Evolutionary conservation across 2,888 invertebrate genomes (phyloP), one percentile per base, ranked within the genome.

Genomic region (Dichetophora obliterata): DNA sequence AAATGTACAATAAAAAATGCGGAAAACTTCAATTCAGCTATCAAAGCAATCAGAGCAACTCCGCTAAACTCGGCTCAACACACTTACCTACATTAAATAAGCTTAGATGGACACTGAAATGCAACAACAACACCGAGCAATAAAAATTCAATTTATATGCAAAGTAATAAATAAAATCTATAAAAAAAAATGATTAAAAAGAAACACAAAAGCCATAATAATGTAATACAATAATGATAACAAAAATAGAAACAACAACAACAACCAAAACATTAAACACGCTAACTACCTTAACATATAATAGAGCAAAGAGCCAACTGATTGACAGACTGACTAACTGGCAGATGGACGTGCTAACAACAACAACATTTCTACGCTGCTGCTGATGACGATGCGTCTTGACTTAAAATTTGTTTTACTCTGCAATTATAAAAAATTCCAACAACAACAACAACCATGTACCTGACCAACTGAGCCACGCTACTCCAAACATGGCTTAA

Each of bases 71-170:
- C 27, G 22, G 5, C 48, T 54, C 75, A 76, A 43, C 72, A 77
- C 68, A 76, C 69, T 77, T 70, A 71, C 77, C 78, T 71, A 78
- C 69, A 77, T 76, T 76, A 43, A 43, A 24, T 59, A 2, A 24
- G 34, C 37, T 43, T 14, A n/a, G 9, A 16, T 6, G 9, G 16
- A 59, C 61, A 22, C 16, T 50, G 22, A 19, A 50, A 27, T 31
- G n/a, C 50, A 48, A 22, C 52, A 69, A 52, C 27, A 27, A 37
- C 57, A 71, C 57, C 54, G 59, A 71, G 31, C 59, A 57, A 71
- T 19, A 66, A 37, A 68, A 68, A 68, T 50, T 5, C 8, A 52
- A 48, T 37, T 14, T 22, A 31, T 63, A 31, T 31, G n/a, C 27
- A 63, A 63, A 63, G 8, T 34, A 63, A 27, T 31, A 68, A 43